A percentile compares a stretch with the other conserved stretches of the same genome.
phyloP scores from a whole-genome alignment of 2,888 invertebrate species.

The Ypsolopha sequella region DNA sequence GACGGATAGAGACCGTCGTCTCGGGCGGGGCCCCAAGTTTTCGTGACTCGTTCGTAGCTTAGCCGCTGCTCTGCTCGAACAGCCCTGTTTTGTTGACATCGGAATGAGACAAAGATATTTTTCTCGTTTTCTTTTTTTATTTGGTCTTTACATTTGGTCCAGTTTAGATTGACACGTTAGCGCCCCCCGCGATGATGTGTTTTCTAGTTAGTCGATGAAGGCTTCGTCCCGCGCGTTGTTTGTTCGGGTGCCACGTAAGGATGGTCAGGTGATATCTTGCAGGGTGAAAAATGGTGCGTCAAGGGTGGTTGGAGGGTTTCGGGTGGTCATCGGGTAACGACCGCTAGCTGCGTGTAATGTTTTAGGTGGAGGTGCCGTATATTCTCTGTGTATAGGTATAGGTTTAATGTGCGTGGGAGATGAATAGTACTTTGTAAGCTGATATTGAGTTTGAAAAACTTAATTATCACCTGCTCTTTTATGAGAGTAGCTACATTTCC shows the following conservation, averaged over 20 bases:
- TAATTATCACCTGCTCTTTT: no score
- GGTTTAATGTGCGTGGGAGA: slow-evolving; percentile 4
- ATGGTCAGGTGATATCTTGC: slow-evolving; percentile 33
- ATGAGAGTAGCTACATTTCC: no score
- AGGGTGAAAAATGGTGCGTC: slow-evolving; percentile 63
- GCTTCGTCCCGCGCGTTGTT: neutral
- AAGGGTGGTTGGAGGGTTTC: slow-evolving; percentile 25
- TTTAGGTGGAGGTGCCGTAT: slow-evolving; percentile 43
- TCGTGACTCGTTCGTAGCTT: slow-evolving; percentile 68
- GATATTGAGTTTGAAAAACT: neutral
- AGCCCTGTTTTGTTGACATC: slow-evolving; percentile 16
- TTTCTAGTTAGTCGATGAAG: neutral
- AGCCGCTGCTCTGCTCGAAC: slow-evolving; percentile 55
- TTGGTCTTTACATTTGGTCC: slow-evolving; percentile 42
- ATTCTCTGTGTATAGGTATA: neutral
- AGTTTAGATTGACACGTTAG: neutral
- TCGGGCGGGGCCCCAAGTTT: slow-evolving; percentile 68
- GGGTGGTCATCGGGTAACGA: slow-evolving; percentile 22
- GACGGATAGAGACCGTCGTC: slow-evolving; percentile 66
- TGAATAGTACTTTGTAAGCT: slow-evolving; percentile 1
- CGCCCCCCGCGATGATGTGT: neutral
- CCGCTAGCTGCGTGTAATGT: slow-evolving; percentile 58
- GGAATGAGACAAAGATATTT: slow-evolving; percentile 54
- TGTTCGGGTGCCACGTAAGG: neutral
- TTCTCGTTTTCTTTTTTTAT: slow-evolving; percentile 69